A percentile compares a stretch with the other conserved stretches of the same genome.
Conservation (phyloP, 2,888 invertebrate species). For the Diaperis boleti region DNA sequence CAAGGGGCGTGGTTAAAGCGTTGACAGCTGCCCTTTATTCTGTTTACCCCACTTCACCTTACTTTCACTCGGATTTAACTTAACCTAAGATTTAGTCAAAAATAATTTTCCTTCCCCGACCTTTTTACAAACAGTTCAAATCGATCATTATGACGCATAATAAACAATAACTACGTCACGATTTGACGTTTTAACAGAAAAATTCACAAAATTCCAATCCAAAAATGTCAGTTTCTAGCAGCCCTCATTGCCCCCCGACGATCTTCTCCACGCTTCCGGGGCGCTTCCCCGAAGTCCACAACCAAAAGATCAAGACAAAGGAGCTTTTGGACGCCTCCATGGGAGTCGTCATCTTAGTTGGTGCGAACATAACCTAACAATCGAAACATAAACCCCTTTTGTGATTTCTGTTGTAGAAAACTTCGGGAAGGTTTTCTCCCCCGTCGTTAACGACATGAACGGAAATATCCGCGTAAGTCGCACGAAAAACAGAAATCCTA, state of each 20-base stretch:
- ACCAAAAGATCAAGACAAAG: constrained; percentile 50
- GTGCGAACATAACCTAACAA: constrained; percentile 44
- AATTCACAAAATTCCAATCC: neutral
- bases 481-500: too few relatives aligned
- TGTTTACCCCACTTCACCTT: too few relatives aligned
- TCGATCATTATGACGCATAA: too few relatives aligned
- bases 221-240: constrained; percentile 34
- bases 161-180: too few relatives aligned
- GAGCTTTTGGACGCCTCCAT: constrained; percentile 54
- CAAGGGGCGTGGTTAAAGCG: too few relatives aligned
- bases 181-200: too few relatives aligned
- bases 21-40: too few relatives aligned
- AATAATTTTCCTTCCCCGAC: too few relatives aligned
- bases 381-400: neutral
- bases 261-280: constrained; percentile 28
- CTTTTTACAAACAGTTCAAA: too few relatives aligned
- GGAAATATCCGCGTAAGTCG: constrained; percentile 81
- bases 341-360: constrained; percentile 50
- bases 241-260: too few relatives aligned
- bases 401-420: constrained; percentile 25
- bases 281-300: constrained; percentile 20
- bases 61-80: too few relatives aligned
- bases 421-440: constrained; percentile 80
- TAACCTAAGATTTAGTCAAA: too few relatives aligned
- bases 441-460: constrained; percentile 82